A percentile compares a stretch with the other conserved stretches of the same genome.
Evolutionary conservation across 2,797 vertebrate genomes (phyloP).

Genomic region (Vespertilio murinus): DNA sequence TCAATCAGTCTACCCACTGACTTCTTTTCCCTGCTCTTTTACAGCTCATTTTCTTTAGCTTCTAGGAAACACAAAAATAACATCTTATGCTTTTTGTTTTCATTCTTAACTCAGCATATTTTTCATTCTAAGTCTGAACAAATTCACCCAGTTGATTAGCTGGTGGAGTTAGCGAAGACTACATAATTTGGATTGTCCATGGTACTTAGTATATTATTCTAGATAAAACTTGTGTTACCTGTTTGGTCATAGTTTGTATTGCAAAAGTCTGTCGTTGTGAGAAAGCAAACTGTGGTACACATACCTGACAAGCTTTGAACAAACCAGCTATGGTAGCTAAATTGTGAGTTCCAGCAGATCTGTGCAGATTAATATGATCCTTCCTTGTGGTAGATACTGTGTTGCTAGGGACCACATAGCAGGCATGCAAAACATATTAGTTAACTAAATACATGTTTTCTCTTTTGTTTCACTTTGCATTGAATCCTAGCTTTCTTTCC

Average conservation of each 20-base stretch:
- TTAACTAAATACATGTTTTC: background rate
- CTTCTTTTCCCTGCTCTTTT: background rate
- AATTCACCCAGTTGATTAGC: background rate
- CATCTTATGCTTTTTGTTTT: background rate
- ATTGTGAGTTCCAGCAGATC: background rate
- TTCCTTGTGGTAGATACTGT: background rate
- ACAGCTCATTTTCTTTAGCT: background rate
- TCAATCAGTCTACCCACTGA: background rate
- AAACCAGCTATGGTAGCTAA: background rate
- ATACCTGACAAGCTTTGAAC: background rate
- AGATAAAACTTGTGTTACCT: background rate
- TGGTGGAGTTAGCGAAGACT: background rate
- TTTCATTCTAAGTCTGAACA: background rate
- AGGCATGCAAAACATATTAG: background rate
- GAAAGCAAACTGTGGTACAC: background rate
- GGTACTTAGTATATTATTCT: background rate
- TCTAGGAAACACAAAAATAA: background rate
- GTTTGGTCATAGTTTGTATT: background rate
- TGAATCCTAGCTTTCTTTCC: background rate
- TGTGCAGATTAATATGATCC: background rate
- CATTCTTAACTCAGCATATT: background rate
- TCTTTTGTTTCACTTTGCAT: constrained; percentile 5
- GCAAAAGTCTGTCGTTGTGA: background rate
- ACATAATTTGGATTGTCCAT: background rate
- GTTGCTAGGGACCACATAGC: background rate